Evolutionary conservation across 1,140 invertebrate genomes (phyloP).

Genomic region (Hesperophylax magnus): DNA sequence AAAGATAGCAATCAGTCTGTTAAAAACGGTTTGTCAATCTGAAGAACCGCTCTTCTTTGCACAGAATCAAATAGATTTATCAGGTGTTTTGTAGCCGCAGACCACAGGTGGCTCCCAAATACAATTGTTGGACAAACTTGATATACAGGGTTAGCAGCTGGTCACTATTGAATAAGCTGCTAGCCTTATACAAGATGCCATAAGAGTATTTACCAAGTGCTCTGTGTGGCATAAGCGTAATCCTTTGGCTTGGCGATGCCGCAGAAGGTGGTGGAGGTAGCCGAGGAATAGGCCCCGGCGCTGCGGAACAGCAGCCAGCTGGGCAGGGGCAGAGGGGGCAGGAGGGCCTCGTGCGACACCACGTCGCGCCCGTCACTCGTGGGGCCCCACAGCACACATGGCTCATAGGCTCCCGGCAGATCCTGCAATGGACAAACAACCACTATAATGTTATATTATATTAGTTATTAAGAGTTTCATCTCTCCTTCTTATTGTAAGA

Average conservation of each 20-base stretch:
- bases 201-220: constrained; percentile 60
- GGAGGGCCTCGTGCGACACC: constrained; percentile 77
- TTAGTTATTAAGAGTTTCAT: no score
- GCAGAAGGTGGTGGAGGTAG: constrained; percentile 91
- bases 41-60: no score
- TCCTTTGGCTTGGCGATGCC: constrained; percentile 78
- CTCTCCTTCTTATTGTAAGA: no score
- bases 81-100: no score
- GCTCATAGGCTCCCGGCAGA: constrained; percentile 40
- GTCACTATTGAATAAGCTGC: no score
- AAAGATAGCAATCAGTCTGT: no score
- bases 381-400: constrained; percentile 90
- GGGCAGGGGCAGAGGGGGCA: constrained; percentile 85
- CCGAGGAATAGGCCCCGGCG: constrained; percentile 95
- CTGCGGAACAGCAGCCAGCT: constrained; percentile 90
- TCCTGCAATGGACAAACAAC: constrained; percentile 51
- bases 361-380: constrained; percentile 95
- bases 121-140: no score
- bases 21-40: no score
- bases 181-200: no score
- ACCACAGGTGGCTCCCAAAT: no score
- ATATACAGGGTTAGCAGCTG: no score
- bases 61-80: no score
- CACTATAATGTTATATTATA: neutral
- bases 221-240: constrained; percentile 57